Evolutionary conservation across 1,140 invertebrate genomes (phyloP), one percentile per base, ranked within the genome.

Genomic region (Coptotermes formosanus): DNA sequence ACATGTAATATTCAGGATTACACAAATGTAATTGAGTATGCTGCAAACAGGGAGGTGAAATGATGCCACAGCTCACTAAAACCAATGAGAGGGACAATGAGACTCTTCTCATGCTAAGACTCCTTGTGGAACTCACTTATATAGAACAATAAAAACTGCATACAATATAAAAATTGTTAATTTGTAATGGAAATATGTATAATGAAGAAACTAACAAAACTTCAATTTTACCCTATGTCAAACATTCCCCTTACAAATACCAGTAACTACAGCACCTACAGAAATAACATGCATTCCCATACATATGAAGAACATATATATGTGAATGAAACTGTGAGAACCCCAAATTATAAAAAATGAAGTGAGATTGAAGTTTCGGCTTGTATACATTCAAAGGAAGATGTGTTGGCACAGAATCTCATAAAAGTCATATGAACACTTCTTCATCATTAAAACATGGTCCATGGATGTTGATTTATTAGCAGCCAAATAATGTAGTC

Each of bases 51-150:
- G n/a, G 64, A 30, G n/a, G 64, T 25, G 64, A 30, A 25, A 75
- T 75, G 64, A 75, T 75, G 64, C 64, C 64, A 75, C 64, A 75
- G 64, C 64, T 75, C 64, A 75, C 25, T 75, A 75, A 75, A 75
- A 75, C 64, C 64, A 30, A 75, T 75, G 64, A 75, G 64, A 75
- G 64, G 64, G 64, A 75, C 64, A 75, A 75, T 75, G 64, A 75
- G 64, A 75, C 25, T 75, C 64, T 75, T 75, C 64, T 75, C 64
- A 75, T 75, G 64, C 7, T 75, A 75, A 64, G 38, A 75, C 64
- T 75, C 64, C 64, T 75, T 30, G 64, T 75, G 64, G 64, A 75
- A 75, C 64, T 75, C 64, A 75, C 25, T 75, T 25, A n/a, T 75
- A 75, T 75, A 30, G 30, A 75, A 75, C 1, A 75, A 30, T 75